Base-by-base conservation (phyloP, 2,113 vertebrate species). In the Crotalus viridis region DNA sequence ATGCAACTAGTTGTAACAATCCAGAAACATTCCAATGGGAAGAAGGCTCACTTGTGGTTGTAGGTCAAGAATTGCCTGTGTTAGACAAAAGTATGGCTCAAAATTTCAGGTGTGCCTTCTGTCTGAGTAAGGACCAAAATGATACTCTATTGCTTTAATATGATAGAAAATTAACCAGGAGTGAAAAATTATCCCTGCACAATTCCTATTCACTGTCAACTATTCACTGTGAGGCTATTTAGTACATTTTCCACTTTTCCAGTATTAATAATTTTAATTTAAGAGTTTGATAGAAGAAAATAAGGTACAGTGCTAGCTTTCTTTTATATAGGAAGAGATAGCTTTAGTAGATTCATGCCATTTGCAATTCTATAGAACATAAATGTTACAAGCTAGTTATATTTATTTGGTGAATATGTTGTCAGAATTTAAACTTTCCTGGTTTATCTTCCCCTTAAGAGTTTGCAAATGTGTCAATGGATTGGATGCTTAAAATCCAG, bases 121-220 rank as follows among this genome's bases (percentile, higher is more conserved):
- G 4, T 28, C 46, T 91, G 86, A 92, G 74, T 3, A n/a, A 51
- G 91, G 6, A 51, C 43, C 94, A 90, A 95, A 95, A 91, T 15
- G 10, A 51, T 89, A 59, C 28, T 64, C 26, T 1, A 8, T 74
- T 89, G 59, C 52, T 94, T 85, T 48, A 93, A 93, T 69, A 33
- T 81, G n/a, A 90, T 39, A 33, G 87, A 94, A 89, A 94, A 59
- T 43, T 1, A 91, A 81, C 7, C 33, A 43, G 33, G 74, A 81
- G 39, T 43, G 69, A 21, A 6, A 43, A 43, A 81, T 21, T 21
- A 81, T 39, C 89, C 52, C 89, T 89, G 90, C 92, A 2, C 88
- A 92, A 95, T 95, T 94, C 24, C 33, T 92, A 91, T 95, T 89
- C 13, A 89, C 15, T 24, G 39, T 48, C 59, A 64, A 24, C 22